Conservation (phyloP, 1,140 invertebrate species). For the Papilio aristodemus region DNA sequence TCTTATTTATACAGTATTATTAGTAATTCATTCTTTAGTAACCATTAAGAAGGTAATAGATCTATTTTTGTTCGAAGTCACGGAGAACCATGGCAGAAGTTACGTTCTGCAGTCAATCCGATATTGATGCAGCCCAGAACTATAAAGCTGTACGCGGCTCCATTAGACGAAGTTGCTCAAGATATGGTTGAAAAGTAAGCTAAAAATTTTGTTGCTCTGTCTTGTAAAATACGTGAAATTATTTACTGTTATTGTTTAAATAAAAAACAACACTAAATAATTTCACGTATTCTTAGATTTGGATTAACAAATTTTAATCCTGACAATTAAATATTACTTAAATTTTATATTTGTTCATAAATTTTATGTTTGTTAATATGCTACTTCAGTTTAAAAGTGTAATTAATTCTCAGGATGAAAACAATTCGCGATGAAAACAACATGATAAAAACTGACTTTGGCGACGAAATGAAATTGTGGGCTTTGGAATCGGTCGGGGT, state of each 20-base stretch:
- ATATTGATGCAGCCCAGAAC: slow-evolving; percentile 78
- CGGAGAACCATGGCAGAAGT: slow-evolving; percentile 88
- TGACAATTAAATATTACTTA: neutral
- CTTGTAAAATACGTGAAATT: too few relatives aligned
- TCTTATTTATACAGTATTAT: too few relatives aligned
- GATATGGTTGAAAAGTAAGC: slow-evolving; percentile 61
- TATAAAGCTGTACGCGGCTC: slow-evolving; percentile 65
- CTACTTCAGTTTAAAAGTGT: slow-evolving; percentile 11
- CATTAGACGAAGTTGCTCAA: slow-evolving; percentile 67
- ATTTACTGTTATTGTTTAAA: too few relatives aligned
- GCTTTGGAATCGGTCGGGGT: slow-evolving; percentile 85
- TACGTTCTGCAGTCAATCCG: slow-evolving; percentile 83
- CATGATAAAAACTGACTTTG: slow-evolving; percentile 81
- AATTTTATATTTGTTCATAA: neutral
- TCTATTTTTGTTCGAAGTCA: slow-evolving; percentile 81
- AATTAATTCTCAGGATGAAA: slow-evolving; percentile 73
- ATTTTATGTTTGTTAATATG: neutral
- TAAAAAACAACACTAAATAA: too few relatives aligned
- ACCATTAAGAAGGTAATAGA: neutral
- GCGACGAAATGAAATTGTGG: slow-evolving; percentile 85
- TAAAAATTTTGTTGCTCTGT: too few relatives aligned
- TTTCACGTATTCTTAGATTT: too few relatives aligned
- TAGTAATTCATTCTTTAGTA: too few relatives aligned
- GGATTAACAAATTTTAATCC: too few relatives aligned
- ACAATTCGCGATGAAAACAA: slow-evolving; percentile 75